Evolutionary conservation across 1,140 invertebrate species (phyloP), one percentile per base, ranked within the genome.

Genomic region (Asobara japonica): DNA sequence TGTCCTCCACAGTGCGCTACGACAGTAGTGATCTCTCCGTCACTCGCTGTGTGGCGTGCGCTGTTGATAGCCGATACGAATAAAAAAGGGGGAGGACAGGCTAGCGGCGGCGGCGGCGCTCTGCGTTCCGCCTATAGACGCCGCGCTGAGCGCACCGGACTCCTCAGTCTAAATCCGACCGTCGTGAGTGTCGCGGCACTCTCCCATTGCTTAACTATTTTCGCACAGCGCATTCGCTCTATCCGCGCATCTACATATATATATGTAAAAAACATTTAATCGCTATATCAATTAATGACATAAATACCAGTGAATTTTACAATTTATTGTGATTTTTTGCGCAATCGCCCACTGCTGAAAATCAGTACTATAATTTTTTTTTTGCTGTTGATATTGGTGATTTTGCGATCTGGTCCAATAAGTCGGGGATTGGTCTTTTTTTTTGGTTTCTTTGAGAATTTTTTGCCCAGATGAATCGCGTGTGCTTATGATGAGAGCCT

Each of bases 81-180:
- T 25, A 56, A 56, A 56, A 56, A 56, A 65, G 61, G 51, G 70
- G 70, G 70, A 48, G 67, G 72, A 60, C 31, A 31, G 71, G 65
- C 33, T 51, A 45, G 27, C 18, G 22, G 25, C 41, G 56, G 31
- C 56, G 56, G 64, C 72, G 48, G 68, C 65, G 27, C 60, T 48
- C 31, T 20, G 69, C n/a, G n/a, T 72, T 76, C 69, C 61, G 75
- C 33, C 75, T 74, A 80, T 80, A 81, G 78, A 80, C 75, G 71
- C 70, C 74, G 76, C 69, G 73, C 65, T 56, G 69, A 73, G 70
- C 48, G 69, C 70, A 76, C 65, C 73, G 78, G 68, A 65, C 74
- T 71, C 73, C 75, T 82, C 80, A 82, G 80, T 82, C 76, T 80
- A 78, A 78, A 78, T 80, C 78, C 75, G 79, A 82, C 75, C 77